These are phyloP conservation scores for Neodiprion lecontei DNA, from an alignment of 1,140 invertebrate species.

Conservation along the genomic window DNA sequence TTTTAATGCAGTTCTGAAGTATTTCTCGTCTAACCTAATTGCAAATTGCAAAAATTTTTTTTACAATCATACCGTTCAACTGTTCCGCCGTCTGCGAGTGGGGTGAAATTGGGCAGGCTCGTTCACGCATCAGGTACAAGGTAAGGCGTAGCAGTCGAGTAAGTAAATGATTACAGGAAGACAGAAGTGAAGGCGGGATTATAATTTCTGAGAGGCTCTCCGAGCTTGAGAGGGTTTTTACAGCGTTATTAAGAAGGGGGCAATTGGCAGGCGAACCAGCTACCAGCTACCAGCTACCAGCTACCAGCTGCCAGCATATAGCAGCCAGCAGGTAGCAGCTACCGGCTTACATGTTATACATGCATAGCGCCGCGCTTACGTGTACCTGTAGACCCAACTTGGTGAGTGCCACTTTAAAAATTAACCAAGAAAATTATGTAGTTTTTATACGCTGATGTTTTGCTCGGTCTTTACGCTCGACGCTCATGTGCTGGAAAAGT, in stretches of 20 bases:
- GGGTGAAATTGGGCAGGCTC: not conserved
- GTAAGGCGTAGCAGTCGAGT: not conserved
- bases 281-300: not conserved
- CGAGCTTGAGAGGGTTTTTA: constrained; percentile 5
- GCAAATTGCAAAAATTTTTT: no score
- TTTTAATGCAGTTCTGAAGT: no score
- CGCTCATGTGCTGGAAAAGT: not conserved
- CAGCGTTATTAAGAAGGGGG: not conserved
- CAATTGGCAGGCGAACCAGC: not conserved
- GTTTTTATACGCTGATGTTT: not conserved
- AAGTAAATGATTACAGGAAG: constrained; percentile 3
- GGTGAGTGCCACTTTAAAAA: constrained; percentile 7
- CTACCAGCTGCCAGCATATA: not conserved
- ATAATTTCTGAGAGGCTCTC: not conserved
- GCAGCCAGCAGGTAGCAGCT: no score
- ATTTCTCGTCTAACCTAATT: no score
- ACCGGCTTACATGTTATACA: no score
- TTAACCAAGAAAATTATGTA: constrained; percentile 8
- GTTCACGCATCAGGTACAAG: not conserved
- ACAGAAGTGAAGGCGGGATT: not conserved
- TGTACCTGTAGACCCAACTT: not conserved
- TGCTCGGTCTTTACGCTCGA: not conserved
- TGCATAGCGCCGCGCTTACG: no score
- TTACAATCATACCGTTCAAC: no score
- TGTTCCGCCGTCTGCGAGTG: no score